Percentiles rank a stretch among this genome's conserved stretches.
phyloP scores from a whole-genome alignment of 2,888 invertebrate genomes.

The Lamellibrachia satsuma region DNA sequence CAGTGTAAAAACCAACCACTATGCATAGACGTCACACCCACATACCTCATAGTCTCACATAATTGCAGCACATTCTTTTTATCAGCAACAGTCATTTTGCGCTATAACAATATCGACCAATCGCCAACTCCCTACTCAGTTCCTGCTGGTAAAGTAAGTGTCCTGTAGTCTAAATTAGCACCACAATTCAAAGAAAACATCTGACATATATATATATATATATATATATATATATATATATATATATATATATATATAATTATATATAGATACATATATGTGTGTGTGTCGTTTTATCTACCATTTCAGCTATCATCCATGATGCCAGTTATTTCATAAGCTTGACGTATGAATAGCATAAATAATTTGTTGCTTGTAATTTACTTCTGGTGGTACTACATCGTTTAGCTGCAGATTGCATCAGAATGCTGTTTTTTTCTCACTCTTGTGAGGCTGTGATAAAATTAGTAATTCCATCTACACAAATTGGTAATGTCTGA shows the following conservation, averaged over 20 bases:
- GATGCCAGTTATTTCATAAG: neutral
- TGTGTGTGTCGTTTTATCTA: neutral
- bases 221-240: too few species aligned
- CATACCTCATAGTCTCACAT: neutral
- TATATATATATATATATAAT: too few species aligned
- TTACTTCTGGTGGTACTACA: neutral
- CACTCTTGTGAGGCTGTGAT: neutral
- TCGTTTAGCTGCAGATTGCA: neutral
- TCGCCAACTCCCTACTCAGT: neutral
- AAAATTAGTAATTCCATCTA: neutral
- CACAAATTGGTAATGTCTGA: neutral
- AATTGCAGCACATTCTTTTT: neutral
- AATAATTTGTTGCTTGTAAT: neutral
- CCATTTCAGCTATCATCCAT: neutral
- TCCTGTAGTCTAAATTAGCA: neutral
- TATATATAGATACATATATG: too few species aligned
- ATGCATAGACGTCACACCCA: neutral
- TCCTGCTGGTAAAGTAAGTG: neutral
- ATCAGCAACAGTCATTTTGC: neutral
- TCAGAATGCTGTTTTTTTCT: neutral
- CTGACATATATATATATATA: neutral
- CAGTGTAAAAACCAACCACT: neutral
- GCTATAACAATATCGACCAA: neutral
- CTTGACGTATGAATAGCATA: neutral
- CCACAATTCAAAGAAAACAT: neutral